Evolutionary conservation across 2,888 invertebrate species (phyloP).

Genomic region (Rhingia campestris): DNA sequence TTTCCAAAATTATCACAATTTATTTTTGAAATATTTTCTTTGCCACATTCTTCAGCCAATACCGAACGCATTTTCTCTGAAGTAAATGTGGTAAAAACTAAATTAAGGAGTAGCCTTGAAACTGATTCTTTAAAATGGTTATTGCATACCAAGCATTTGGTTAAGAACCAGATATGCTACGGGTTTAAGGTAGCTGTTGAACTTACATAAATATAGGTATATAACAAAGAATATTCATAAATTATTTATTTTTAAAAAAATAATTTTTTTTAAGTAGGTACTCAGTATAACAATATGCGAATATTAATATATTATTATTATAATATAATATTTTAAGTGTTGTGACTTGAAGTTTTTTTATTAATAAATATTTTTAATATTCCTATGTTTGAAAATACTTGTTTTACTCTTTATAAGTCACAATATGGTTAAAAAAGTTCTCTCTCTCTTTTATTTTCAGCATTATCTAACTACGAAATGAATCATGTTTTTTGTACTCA

Average conservation of each 20-base stretch:
- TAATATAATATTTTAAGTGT: neutral
- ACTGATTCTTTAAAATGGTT: slow-evolving; percentile 7
- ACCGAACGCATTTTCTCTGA: slow-evolving; percentile 12
- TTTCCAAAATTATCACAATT: slow-evolving; percentile 10
- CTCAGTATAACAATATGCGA: neutral
- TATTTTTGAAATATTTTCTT: slow-evolving; percentile 17
- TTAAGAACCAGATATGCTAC: slow-evolving; percentile 14
- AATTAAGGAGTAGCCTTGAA: slow-evolving; percentile 12
- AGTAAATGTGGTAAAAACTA: slow-evolving; percentile 15
- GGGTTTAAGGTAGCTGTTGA: neutral
- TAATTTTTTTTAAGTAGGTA: neutral
- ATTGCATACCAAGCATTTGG: slow-evolving; percentile 16
- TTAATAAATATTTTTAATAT: neutral
- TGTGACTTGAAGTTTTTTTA: neutral
- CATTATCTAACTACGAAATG: neutral
- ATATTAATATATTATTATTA: neutral
- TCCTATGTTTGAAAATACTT: neutral
- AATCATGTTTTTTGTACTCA: slow-evolving; percentile 5
- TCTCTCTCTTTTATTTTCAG: neutral
- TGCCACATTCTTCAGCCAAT: slow-evolving; percentile 5
- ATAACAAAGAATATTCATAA: slow-evolving; percentile 2
- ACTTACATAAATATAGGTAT: slow-evolving; percentile 3
- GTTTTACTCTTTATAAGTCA: neutral
- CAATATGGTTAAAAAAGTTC: neutral
- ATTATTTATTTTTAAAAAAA: neutral